Percentiles rank a stretch among this genome's conserved stretches.
These are phyloP conservation scores for Nomada flava DNA, from an alignment of 2,888 invertebrate species.

Conservation along the genomic window DNA sequence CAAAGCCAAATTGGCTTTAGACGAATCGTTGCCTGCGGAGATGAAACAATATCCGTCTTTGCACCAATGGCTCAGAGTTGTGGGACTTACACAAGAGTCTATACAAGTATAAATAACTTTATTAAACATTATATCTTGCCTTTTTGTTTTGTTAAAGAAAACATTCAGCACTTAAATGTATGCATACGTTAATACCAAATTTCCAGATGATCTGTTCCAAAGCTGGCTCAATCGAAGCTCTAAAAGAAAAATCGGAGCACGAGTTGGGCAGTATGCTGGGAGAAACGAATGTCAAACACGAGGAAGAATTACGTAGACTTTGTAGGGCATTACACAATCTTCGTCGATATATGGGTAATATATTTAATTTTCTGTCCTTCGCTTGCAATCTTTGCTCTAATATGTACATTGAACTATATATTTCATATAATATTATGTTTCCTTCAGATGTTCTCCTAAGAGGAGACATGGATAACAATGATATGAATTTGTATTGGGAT, in stretches of 20 bases:
- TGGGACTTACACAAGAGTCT: slow-evolving; percentile 91
- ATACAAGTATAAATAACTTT: slow-evolving; percentile 86
- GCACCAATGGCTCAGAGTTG: slow-evolving; percentile 96
- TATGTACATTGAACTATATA: neutral
- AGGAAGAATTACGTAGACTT: slow-evolving; percentile 93
- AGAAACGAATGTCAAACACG: slow-evolving; percentile 87
- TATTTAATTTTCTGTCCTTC: neutral
- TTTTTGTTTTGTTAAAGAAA: neutral
- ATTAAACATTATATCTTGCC: neutral
- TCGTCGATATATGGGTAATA: slow-evolving; percentile 91
- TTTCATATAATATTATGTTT: slow-evolving; percentile 25
- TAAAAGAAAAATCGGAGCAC: slow-evolving; percentile 93
- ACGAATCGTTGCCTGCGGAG: slow-evolving; percentile 86
- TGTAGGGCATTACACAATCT: slow-evolving; percentile 94
- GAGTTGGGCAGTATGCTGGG: slow-evolving; percentile 91
- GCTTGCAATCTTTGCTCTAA: neutral
- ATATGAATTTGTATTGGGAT: slow-evolving; percentile 95
- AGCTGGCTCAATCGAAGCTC: slow-evolving; percentile 90
- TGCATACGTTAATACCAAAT: slow-evolving; percentile 15
- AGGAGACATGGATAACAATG: slow-evolving; percentile 86
- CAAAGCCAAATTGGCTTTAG: slow-evolving; percentile 91
- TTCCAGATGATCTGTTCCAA: slow-evolving; percentile 89
- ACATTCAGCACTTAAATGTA: neutral
- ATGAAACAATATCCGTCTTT: slow-evolving; percentile 92
- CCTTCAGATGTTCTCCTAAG: slow-evolving; percentile 86